Evolutionary conservation across 2,888 invertebrate genomes (phyloP), one percentile per base, ranked within the genome.

Genomic region (Asteroscopus sphinx): DNA sequence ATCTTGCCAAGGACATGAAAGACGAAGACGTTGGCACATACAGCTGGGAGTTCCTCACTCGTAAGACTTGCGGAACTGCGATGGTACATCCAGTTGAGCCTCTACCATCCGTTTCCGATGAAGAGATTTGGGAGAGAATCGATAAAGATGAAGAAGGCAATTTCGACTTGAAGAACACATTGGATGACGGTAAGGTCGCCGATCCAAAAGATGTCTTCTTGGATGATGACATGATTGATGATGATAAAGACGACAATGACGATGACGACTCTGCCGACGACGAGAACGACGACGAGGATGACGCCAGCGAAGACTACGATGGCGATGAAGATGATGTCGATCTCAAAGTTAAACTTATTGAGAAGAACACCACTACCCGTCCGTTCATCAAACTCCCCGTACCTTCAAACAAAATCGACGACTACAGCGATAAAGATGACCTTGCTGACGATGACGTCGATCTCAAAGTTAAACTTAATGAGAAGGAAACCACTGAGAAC

Each of bases 51-150:
- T 87, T 88, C 81, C 86, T 95, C 33, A 87, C 92, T n/a, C 87
- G 87, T 60, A 90, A 92, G 75, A 90, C 87, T 39, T 95, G 94
- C 68, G 92, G 91, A 15, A 77, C 83, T 40, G 81, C 86, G 6
- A 60, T 87, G 21, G 76, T 87, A 9, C 92, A 91, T 62, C 81
- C 89, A 1, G 89, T 92, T 3, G 87, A 90, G 58, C 88, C 89
- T 7, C 63, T 90, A 41, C 84, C 88, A 0, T 64, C 88, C 0
- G 88, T 91, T 0, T 91, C 91, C 0, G 92, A 93, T 62, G 93
- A 94, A 69, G 94, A 94, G 77, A 93, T 94, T 59, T 93, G 93
- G 92, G 92, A 93, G 68, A 90, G 90, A 63, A 90, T 93, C 45
- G 90, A 93, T 65, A 86, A 88, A 60, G 92, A 92, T 44, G 79